phyloP scores from a whole-genome alignment of 2,797 vertebrate genomes.

The Prunella strophiata region DNA sequence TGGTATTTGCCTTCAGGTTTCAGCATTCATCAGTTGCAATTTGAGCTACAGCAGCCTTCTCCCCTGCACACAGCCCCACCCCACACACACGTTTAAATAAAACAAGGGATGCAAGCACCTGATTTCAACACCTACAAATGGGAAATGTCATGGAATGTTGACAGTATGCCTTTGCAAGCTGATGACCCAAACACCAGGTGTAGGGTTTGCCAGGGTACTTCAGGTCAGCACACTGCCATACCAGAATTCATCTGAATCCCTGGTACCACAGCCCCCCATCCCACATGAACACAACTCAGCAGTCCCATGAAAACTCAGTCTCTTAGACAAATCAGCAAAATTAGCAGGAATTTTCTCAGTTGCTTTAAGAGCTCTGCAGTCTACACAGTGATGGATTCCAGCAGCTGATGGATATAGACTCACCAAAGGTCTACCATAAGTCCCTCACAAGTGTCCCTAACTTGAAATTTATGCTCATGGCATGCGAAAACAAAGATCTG shows the following conservation, averaged over 20 bases:
- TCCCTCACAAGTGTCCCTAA: neutral
- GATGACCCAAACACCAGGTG: neutral
- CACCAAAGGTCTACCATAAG: neutral
- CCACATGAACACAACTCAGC: neutral
- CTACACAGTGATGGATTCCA: neutral
- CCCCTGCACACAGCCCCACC: neutral
- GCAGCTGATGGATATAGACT: neutral
- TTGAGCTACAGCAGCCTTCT: neutral
- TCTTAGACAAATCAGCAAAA: neutral
- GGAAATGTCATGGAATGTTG: neutral
- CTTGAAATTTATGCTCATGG: neutral
- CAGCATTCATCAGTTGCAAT: neutral
- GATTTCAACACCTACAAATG: neutral
- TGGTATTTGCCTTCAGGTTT: neutral
- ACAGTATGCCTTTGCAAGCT: fast-evolving
- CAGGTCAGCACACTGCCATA: neutral
- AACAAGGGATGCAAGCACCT: neutral
- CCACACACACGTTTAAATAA: neutral
- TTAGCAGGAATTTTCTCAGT: neutral
- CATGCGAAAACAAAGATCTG: neutral
- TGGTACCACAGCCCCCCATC: neutral
- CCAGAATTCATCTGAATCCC: neutral
- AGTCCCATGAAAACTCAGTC: neutral
- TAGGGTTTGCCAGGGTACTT: neutral
- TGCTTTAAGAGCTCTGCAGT: neutral